phyloP scores from a whole-genome alignment of 1,140 invertebrate species.

The Drosophila kanapiae region DNA sequence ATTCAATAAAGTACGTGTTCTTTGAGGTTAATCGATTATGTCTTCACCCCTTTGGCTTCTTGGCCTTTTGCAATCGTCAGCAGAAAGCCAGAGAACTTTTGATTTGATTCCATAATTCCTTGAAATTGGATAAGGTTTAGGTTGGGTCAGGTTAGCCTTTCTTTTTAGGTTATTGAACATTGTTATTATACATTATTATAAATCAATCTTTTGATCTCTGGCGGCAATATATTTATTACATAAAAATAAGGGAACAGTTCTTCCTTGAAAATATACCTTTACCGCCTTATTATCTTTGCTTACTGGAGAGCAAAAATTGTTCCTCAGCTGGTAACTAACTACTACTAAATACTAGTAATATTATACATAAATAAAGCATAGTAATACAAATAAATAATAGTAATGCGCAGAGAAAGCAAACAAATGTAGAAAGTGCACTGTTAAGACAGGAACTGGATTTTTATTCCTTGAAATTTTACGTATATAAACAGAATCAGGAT shows the following conservation, averaged over 20 bases:
- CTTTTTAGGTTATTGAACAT: neutral
- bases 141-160: neutral
- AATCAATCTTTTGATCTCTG: neutral
- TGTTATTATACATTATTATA: neutral
- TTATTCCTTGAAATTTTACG: too few species aligned
- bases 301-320: neutral
- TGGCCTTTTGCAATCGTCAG: neutral
- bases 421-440: neutral
- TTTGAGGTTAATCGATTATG: conserved; percentile 14
- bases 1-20: conserved; percentile 20
- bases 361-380: too few species aligned
- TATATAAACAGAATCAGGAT: too few species aligned
- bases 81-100: neutral
- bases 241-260: too few species aligned
- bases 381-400: neutral
- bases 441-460: too few species aligned
- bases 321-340: neutral
- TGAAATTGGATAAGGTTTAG: neutral
- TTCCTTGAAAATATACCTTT: too few species aligned
- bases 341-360: neutral
- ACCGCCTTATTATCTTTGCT: too few species aligned
- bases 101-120: neutral
- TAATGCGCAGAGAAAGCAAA: neutral
- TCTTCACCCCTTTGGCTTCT: conserved; percentile 1
- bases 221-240: neutral